These are phyloP conservation scores for Phthorimaea operculella DNA, from an alignment of 1,140 invertebrate species.

Conservation along the genomic window DNA sequence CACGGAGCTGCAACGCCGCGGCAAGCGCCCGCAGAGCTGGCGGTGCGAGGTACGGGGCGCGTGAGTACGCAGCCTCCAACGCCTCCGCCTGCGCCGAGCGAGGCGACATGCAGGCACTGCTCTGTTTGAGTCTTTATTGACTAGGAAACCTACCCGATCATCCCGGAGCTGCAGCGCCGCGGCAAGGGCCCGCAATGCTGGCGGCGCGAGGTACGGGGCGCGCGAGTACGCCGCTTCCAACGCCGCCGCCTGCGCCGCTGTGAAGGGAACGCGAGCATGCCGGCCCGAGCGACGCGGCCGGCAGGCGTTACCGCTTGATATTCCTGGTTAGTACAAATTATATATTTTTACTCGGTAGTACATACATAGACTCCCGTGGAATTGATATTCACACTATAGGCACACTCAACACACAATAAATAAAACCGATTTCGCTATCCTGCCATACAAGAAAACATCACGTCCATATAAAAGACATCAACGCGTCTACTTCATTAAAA, in stretches of 20 bases:
- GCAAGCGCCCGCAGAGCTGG: conserved; percentile 48
- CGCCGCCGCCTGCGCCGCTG: conserved; percentile 62
- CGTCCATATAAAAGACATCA: no score
- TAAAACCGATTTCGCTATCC: no score
- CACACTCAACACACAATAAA: no score
- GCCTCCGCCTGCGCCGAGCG: conserved; percentile 66
- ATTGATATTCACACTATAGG: background rate
- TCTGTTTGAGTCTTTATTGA: no score
- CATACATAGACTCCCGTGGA: background rate
- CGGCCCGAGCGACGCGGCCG: conserved; percentile 67
- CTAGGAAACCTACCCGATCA: conserved; percentile 37
- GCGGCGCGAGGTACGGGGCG: conserved; percentile 63
- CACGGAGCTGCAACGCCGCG: conserved; percentile 47
- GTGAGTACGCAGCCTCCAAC: conserved; percentile 66
- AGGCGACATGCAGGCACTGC: conserved; percentile 55
- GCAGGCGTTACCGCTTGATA: conserved; percentile 39
- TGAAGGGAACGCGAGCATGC: conserved; percentile 67
- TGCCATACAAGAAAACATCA: no score
- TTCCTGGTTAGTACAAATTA: conserved; percentile 19
- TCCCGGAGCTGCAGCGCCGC: conserved; percentile 50
- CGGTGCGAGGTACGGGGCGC: conserved; percentile 64
- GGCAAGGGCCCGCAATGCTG: conserved; percentile 45
- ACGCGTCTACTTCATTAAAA: no score
- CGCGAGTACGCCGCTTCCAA: conserved; percentile 68
- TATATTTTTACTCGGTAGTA: background rate